Evolutionary conservation across 64 coral and sea anemone genomes (phyloP).

Genomic region (Porites australiensis): DNA sequence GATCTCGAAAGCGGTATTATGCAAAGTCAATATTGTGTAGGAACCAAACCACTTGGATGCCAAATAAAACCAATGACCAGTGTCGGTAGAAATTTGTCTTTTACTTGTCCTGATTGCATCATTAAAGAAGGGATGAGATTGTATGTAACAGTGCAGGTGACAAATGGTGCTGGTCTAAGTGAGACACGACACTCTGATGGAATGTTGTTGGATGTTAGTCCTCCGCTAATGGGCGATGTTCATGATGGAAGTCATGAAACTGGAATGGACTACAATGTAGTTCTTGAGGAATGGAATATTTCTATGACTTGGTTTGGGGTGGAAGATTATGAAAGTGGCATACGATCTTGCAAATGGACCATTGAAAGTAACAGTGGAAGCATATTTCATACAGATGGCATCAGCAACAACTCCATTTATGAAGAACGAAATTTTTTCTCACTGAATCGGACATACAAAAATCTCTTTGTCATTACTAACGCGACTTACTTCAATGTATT

Average conservation of each 20-base stretch:
- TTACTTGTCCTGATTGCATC: constrained; percentile 21
- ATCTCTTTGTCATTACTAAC: constrained; percentile 3
- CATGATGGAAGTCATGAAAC: constrained; percentile 57
- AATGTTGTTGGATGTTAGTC: constrained; percentile 63
- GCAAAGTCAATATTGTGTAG: constrained; percentile 60
- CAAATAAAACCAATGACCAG: constrained; percentile 52
- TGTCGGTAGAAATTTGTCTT: constrained; percentile 23
- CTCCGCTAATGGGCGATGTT: constrained; percentile 53
- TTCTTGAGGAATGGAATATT: constrained; percentile 49
- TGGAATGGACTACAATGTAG: constrained; percentile 49
- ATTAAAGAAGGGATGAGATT: constrained; percentile 47
- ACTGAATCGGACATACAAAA: constrained; percentile 7
- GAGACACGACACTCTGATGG: constrained; percentile 59
- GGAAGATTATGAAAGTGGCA: constrained; percentile 71
- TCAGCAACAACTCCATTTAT: background rate
- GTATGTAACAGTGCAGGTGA: constrained; percentile 69
- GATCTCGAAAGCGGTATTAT: constrained; percentile 71
- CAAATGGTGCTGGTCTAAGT: constrained; percentile 69
- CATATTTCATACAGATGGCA: background rate
- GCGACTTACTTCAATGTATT: constrained; percentile 69
- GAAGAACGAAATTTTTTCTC: constrained; percentile 21
- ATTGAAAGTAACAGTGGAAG: constrained; percentile 29
- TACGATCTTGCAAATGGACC: constrained; percentile 54
- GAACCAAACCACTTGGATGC: constrained; percentile 59
- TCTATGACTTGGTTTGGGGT: constrained; percentile 62